Base-by-base conservation (phyloP, 2,113 vertebrate genomes). In the Chaetorhynchus papuensis region DNA sequence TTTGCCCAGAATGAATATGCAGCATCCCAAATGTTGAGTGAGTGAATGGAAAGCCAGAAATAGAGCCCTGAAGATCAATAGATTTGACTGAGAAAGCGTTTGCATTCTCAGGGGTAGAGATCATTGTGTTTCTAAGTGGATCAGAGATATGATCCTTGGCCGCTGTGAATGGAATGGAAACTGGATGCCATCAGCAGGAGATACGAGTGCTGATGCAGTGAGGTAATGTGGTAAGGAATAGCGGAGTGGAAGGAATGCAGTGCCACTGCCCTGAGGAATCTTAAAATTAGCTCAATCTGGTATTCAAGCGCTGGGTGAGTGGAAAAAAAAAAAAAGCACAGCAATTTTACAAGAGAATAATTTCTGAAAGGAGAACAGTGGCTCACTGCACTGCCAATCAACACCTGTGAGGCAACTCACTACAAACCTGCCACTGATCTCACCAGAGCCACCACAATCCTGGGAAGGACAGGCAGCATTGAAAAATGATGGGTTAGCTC, bases 11-110 rank as follows among this genome's bases (percentile, higher is more conserved):
- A 91, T 90, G 90, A 96, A 96, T 81, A 97, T 66, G 80, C 89
- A 94, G 77, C 93, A 95, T 97, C 86, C 91, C 77, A 95, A 95
- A 94, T 31, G 61, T 56, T 5, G 44, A 95, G 68, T 88, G 89
- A 83, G 66, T 97, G 97, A 98, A 98, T 98, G 98, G 97, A 98
- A 98, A 98, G 98, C 98, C 99, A 99, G 98, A 98, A 99, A 99
- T 98, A 99, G 99, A 98, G 97, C 96, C 50, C 78, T 63, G 54
- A 45, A 98, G 98, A 99, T 99, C 99, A 97, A 99, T 99, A 98
- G 98, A 98, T 98, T 98, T 97, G 97, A 97, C 98, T 98, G 98
- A 98, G 98, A 98, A 98, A 98, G 98, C 92, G 78, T 98, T 98
- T 98, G 97, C 98, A 97, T 98, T 98, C 98, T 99, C 98, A 97